Base-by-base conservation (phyloP, 2,113 vertebrate genomes). In the Caranx melampygus region DNA sequence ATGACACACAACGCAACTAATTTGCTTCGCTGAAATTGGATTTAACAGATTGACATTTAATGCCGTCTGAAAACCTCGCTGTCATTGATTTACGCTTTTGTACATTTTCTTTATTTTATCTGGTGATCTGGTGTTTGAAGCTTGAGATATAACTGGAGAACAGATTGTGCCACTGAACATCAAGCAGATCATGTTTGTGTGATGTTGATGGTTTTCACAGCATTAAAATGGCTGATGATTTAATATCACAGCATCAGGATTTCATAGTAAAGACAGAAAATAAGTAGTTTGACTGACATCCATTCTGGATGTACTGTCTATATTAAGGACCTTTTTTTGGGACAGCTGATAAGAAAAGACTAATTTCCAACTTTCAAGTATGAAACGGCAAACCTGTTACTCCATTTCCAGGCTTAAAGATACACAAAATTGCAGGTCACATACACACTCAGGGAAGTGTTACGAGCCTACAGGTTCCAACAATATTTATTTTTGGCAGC, bases 21-120 rank as follows among this genome's bases (percentile, higher is more conserved):
- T 72, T 84, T 74, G 78, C 66, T 76, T 66, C 0, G 15, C 76
- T 83, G 54, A 78, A 84, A 87, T 89, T 87, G 75, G 78, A 72
- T 89, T 80, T 82, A 58, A 72, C 60, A 40, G 55, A 55, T 20
- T 78, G 67, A 71, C 75, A 61, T 73, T 72, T 49, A 55, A 61
- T 64, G 37, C 21, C 0, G 16, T 81, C 34, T 66, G 64, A 61
- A 75, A 82, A 75, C 59, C 65, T 44, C 31, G 33, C 20, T 26
- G 35, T 79, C 6, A 1, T 64, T 58, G 42, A 15, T 71, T 73
- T 66, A 59, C 40, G 55, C 51, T 79, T 5, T 81, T 18, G 15
- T 72, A 33, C 18, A 4, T 60, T 86, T 84, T 58, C 33, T 68
- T 42, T 51, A 76, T 26, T 26, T 26, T 49, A 52, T 79, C 34